Percentiles rank a stretch among this genome's conserved stretches.
phyloP scores from a whole-genome alignment of 2,113 vertebrate genomes.

The Tachuris rubrigastra region DNA sequence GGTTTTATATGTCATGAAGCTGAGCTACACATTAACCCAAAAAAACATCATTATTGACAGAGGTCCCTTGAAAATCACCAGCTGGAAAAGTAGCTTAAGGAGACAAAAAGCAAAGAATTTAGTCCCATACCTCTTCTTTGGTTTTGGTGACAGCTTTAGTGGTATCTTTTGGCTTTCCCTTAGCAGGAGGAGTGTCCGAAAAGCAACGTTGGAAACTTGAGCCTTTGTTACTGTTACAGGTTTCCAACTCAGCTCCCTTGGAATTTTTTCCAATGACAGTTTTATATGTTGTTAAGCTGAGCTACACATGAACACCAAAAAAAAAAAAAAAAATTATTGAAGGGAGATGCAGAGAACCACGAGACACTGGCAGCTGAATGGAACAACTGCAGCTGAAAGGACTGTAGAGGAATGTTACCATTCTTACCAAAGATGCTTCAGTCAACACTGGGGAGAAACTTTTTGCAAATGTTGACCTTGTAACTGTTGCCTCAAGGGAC shows the following conservation, averaged over 20 bases:
- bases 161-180: slow-evolving; percentile 2
- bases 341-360: not conserved
- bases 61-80: not conserved
- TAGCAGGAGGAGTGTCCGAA: slow-evolving; percentile 13
- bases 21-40: slow-evolving; percentile 20
- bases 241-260: not conserved
- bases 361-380: not conserved
- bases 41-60: not conserved
- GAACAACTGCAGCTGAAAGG: not conserved
- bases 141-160: not conserved
- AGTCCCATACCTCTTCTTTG: slow-evolving; percentile 15
- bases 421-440: slow-evolving; percentile 67
- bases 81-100: not conserved
- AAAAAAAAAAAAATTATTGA: not conserved
- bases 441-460: slow-evolving; percentile 49
- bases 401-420: not conserved
- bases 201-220: not conserved
- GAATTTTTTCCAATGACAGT: not conserved
- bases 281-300: slow-evolving; percentile 1
- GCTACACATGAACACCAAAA: slow-evolving; percentile 10
- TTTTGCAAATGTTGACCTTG: not conserved
- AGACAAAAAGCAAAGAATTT: not conserved
- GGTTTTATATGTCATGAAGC: not conserved
- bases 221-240: not conserved
- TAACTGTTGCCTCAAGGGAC: not conserved